A percentile compares a stretch with the other conserved stretches of the same genome.
Evolutionary conservation across 2,888 invertebrate genomes (phyloP).

Genomic region (Polydrusus cervinus): DNA sequence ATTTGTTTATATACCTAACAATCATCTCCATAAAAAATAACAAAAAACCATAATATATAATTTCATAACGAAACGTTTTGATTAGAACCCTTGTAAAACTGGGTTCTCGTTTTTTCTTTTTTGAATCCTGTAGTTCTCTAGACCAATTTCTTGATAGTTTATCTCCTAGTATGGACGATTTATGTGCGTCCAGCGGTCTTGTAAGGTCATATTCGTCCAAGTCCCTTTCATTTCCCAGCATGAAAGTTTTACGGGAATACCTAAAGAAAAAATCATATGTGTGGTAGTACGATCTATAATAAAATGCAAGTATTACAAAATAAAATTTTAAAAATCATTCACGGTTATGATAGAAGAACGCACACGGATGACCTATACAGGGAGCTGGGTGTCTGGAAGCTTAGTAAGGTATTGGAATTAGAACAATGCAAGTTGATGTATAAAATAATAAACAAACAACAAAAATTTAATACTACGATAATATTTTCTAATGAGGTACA

Average conservation of each 20-base stretch:
- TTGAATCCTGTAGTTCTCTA: slow-evolving; percentile 73
- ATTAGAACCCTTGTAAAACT: slow-evolving; percentile 75
- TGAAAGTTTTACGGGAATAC: slow-evolving; percentile 65
- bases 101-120: slow-evolving; percentile 72
- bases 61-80: slow-evolving; percentile 75
- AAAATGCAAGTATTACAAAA: no score
- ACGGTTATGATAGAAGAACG: no score
- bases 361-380: no score
- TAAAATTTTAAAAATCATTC: no score
- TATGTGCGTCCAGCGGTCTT: slow-evolving; percentile 77
- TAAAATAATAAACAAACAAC: no score
- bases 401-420: no score
- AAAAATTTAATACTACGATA: no score
- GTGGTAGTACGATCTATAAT: no score
- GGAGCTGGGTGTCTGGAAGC: no score
- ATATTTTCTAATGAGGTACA: no score
- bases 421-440: no score
- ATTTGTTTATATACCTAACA: slow-evolving; percentile 52
- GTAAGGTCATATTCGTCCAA: slow-evolving; percentile 76
- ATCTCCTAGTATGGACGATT: slow-evolving; percentile 76
- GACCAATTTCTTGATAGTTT: slow-evolving; percentile 77
- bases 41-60: slow-evolving; percentile 75
- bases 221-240: slow-evolving; percentile 63
- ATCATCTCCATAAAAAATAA: slow-evolving; percentile 75
- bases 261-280: no score